phyloP scores from a whole-genome alignment of 2,797 vertebrate genomes.

The Merluccius polli region DNA sequence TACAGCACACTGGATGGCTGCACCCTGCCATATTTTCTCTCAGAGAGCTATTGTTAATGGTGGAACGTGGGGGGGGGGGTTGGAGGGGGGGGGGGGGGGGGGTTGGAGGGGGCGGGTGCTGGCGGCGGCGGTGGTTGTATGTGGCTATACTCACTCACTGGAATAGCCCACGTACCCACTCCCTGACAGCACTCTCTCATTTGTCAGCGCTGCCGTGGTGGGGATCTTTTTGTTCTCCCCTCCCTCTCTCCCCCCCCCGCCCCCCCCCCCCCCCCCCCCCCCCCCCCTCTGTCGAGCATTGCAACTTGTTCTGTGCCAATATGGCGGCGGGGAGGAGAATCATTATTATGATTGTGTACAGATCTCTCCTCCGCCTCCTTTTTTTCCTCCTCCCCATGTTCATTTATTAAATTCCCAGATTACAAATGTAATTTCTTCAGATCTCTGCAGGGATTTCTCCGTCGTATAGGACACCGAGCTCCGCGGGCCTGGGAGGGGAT shows the following conservation, averaged over 20 bases:
- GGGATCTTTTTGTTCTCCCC: not conserved
- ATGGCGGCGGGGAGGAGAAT: slow-evolving; percentile 52
- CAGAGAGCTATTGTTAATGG: slow-evolving; percentile 47
- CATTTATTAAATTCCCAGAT: slow-evolving; percentile 69
- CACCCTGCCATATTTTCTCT: slow-evolving; percentile 47
- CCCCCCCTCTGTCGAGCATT: slow-evolving; percentile 18
- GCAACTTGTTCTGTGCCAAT: slow-evolving; percentile 47
- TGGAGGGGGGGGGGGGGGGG: too few species aligned
- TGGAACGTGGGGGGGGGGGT: slow-evolving; percentile 5
- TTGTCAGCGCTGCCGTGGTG: slow-evolving; percentile 35
- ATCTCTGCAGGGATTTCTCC: slow-evolving; percentile 54
- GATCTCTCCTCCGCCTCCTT: slow-evolving; percentile 24
- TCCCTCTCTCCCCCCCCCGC: not conserved
- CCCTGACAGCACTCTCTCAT: slow-evolving; percentile 4
- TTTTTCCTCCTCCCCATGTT: slow-evolving; percentile 33
- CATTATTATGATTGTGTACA: slow-evolving; percentile 54
- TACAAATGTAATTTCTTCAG: slow-evolving; percentile 71
- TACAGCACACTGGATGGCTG: slow-evolving; percentile 47
- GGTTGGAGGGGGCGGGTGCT: not conserved
- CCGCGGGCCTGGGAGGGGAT: slow-evolving; percentile 57
- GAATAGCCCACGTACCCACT: slow-evolving; percentile 3
- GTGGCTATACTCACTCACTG: slow-evolving; percentile 41
- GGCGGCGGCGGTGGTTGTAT: slow-evolving; percentile 16
- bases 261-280: not conserved
- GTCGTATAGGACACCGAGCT: slow-evolving; percentile 59